Conservation (phyloP, 2,888 invertebrate genomes). For the Nephrotoma flavescens region DNA sequence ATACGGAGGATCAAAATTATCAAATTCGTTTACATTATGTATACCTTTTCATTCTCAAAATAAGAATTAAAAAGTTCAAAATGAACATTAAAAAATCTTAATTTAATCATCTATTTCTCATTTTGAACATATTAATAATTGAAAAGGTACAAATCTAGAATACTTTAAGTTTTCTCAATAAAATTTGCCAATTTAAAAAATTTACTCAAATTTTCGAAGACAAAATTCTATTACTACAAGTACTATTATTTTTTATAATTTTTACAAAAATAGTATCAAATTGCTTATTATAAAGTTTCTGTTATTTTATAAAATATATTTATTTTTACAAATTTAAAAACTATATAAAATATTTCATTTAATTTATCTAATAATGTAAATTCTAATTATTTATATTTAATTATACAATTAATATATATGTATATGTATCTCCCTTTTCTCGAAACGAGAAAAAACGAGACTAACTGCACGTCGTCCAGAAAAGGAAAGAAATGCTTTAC, state of each 20-base stretch:
- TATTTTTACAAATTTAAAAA: background rate
- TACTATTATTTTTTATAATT: background rate
- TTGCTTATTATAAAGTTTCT: background rate
- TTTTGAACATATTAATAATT: too few species aligned
- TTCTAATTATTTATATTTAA: background rate
- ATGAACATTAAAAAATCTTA: too few species aligned
- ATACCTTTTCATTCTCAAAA: too few species aligned
- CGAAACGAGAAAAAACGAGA: background rate
- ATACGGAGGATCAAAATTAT: background rate
- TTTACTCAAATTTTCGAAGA: background rate
- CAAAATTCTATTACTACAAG: background rate
- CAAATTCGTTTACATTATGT: background rate
- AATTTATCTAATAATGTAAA: background rate
- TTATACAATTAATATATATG: background rate
- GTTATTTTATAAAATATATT: background rate
- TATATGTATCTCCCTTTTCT: background rate
- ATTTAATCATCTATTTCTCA: too few species aligned
- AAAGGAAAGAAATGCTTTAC: background rate
- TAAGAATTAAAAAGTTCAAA: too few species aligned
- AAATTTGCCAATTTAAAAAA: background rate
- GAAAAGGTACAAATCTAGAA: background rate
- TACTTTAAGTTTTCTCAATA: background rate
- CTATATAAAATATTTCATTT: background rate
- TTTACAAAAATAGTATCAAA: background rate
- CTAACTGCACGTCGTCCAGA: background rate